Percentiles rank a stretch among this genome's conserved stretches.
Evolutionary conservation across 2,113 vertebrate species (phyloP).

Genomic region (Malaclemys terrapin): DNA sequence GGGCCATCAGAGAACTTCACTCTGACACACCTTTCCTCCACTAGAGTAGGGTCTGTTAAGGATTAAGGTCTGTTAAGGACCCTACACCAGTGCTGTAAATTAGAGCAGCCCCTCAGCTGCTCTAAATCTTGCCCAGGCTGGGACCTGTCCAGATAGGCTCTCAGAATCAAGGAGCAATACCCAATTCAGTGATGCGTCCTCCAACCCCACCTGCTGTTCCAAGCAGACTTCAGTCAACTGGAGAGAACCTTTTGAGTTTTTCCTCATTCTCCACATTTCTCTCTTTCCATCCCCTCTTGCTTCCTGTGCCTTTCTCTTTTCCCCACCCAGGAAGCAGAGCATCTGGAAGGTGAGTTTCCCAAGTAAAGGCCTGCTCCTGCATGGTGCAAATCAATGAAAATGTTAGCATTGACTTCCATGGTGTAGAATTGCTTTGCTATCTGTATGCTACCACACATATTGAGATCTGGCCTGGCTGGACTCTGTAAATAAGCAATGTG

Average conservation of each 20-base stretch:
- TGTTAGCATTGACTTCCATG: neutral
- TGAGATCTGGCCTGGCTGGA: conserved; percentile 31
- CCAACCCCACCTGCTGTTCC: neutral
- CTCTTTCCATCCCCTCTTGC: neutral
- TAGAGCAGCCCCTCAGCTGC: neutral
- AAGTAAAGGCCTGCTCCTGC: neutral
- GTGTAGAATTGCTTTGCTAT: neutral
- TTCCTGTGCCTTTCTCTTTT: neutral
- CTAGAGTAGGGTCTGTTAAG: fast-evolving
- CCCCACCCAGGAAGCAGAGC: neutral
- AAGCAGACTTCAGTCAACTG: neutral
- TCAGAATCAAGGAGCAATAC: neutral
- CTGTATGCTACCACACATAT: neutral
- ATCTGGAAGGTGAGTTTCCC: neutral
- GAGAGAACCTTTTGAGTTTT: neutral
- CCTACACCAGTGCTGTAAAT: too few relatives aligned
- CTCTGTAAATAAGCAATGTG: conserved; percentile 39
- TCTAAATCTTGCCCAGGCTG: neutral
- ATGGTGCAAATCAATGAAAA: neutral
- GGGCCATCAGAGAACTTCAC: conserved; percentile 5
- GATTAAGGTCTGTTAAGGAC: too few relatives aligned
- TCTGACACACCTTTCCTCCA: neutral
- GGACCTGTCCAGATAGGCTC: neutral
- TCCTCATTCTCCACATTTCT: neutral
- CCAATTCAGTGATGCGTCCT: neutral